phyloP scores from a whole-genome alignment of 2,113 vertebrate genomes.

The Nothobranchius furzeri region DNA sequence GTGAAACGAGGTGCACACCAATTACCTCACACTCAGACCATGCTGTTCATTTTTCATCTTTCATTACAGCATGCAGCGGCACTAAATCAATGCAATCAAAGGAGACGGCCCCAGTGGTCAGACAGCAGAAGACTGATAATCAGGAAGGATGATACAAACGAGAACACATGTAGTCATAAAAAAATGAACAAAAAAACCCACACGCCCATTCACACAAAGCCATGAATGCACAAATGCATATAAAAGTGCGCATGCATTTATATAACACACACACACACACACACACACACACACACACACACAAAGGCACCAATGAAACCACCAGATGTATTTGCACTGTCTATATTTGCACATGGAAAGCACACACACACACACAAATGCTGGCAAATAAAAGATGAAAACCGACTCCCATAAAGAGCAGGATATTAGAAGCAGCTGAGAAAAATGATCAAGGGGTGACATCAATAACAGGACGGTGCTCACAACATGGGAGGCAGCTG shows the following conservation, averaged over 20 bases:
- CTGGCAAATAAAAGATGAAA: constrained; percentile 66
- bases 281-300: constrained; percentile 8
- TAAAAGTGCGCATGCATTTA: constrained; percentile 13
- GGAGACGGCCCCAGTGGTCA: constrained; percentile 51
- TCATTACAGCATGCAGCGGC: constrained; percentile 47
- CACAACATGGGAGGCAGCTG: constrained; percentile 63
- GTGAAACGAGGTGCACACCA: constrained; percentile 43
- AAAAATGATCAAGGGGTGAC: constrained; percentile 75
- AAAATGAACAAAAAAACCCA: not conserved
- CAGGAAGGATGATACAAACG: constrained; percentile 44
- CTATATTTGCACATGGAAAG: constrained; percentile 58
- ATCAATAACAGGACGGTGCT: constrained; percentile 67
- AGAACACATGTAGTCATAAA: constrained; percentile 20
- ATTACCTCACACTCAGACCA: constrained; percentile 49
- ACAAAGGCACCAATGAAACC: constrained; percentile 29
- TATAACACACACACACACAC: constrained; percentile 28
- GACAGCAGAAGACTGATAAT: constrained; percentile 52
- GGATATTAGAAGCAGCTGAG: constrained; percentile 72
- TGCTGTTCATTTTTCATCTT: constrained; percentile 52
- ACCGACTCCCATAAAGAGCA: constrained; percentile 66
- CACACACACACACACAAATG: constrained; percentile 51
- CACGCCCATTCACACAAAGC: not conserved
- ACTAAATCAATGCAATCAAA: constrained; percentile 66
- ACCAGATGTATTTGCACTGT: constrained; percentile 55
- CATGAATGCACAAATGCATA: not conserved